Base-by-base conservation (phyloP, 1,140 invertebrate genomes). In the Hyphantria cunea region DNA sequence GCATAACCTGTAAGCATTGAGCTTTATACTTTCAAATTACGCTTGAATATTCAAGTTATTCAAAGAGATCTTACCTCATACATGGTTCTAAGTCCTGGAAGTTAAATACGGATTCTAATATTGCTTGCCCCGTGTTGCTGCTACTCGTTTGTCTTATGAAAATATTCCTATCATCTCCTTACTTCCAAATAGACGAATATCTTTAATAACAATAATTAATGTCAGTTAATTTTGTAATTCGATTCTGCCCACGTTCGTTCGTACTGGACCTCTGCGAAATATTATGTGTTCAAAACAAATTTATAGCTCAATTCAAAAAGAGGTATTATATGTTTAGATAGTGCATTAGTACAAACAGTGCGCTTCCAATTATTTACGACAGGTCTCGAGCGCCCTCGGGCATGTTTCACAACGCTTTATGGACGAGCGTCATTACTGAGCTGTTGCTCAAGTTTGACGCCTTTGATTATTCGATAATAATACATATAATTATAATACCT, bases 351-450 rank as follows among this genome's bases (percentile, higher is more conserved):
- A 70, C 70, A 71, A 81, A 80, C 73, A 78, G 69, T 74, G 62
- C 67, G 74, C 70, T 70, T 81, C 77, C 76, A 83, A 83, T 83
- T 83, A 83, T 77, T 78, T 79, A 79, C 74, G 70, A 70, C 55
- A 68, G 53, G 56, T 66, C 55, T 52, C 50, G 55, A 34, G 44
- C 39, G 68, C 70, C 67, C 69, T 54, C 62, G 54, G 64, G 72
- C 14, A 61, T 50, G 68, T 77, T 77, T 70, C 72, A 64, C 69
- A 74, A 77, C 64, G 59, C 58, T 63, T 63, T 71, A 67, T 74
- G 66, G 61, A 71, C 66, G 66, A 52, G 45, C 65, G 56, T 67
- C 58, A 70, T 70, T 75, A 74, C 61, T 31, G 54, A 59, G 48
- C 48, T 47, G 56, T 70, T 67, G 61, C 67, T 66, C 42, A 73